phyloP scores from a whole-genome alignment of 1,140 invertebrate species.

The Drosophila burlai region DNA sequence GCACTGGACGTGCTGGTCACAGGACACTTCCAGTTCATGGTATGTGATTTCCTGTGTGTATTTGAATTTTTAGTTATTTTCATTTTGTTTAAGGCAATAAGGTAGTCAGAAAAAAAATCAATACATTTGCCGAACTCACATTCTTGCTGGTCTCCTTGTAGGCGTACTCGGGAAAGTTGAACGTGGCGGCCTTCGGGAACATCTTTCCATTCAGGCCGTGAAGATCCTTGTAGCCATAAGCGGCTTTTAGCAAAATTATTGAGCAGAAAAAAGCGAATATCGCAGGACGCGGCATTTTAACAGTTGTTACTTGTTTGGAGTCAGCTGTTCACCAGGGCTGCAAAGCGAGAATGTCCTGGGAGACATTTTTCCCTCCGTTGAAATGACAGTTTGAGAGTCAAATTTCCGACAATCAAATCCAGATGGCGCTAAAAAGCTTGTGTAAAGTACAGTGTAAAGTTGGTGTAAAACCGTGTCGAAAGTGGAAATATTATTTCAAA shows the following conservation, averaged over 20 bases:
- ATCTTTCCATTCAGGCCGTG: conserved; percentile 55
- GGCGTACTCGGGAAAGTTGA: conserved; percentile 92
- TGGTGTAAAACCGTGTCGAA: background rate
- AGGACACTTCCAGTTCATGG: conserved; percentile 91
- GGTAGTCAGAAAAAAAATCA: conserved; percentile 64
- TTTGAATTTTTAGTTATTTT: background rate
- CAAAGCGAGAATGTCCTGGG: conserved; percentile 6
- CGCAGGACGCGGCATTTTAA: conserved; percentile 28
- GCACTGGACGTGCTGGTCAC: conserved; percentile 88
- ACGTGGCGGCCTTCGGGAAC: conserved; percentile 84
- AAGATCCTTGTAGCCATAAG: conserved; percentile 44
- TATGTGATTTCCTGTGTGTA: conserved; percentile 90
- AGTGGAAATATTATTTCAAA: too few relatives aligned
- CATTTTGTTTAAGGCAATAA: background rate
- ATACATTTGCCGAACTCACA: conserved; percentile 86
- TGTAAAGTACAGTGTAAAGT: background rate
- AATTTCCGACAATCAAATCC: background rate
- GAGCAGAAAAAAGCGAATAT: conserved; percentile 20
- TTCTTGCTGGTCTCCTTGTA: conserved; percentile 94
- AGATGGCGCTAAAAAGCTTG: background rate
- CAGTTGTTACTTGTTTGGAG: conserved; percentile 10
- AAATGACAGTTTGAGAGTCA: background rate
- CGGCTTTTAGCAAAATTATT: conserved; percentile 36
- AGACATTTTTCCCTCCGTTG: conserved; percentile 2
- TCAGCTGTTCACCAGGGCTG: conserved; percentile 34